Evolutionary conservation across 2,888 invertebrate genomes (phyloP).

Genomic region (Philereme transversata): DNA sequence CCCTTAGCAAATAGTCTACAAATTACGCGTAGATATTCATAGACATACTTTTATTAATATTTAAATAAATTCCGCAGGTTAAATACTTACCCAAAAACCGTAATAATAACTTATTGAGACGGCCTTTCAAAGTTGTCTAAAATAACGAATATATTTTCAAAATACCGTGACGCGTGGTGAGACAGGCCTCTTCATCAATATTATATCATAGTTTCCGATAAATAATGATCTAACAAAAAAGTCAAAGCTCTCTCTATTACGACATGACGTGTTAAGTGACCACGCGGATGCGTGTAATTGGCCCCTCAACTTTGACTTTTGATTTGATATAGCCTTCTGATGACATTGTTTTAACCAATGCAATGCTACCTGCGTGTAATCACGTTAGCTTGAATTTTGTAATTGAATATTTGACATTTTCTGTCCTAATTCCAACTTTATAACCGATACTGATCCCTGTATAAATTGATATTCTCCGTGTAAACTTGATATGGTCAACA

Average conservation of each 20-base stretch:
- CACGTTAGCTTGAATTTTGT: slow-evolving; percentile 21
- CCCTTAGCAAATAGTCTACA: no score
- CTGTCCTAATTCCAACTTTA: slow-evolving; percentile 26
- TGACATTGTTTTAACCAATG: slow-evolving; percentile 19
- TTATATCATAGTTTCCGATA: slow-evolving; percentile 34
- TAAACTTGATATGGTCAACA: background rate
- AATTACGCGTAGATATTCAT: no score
- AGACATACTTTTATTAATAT: no score
- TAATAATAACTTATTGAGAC: no score
- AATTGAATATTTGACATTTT: slow-evolving; percentile 25
- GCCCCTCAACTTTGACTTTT: slow-evolving; percentile 33
- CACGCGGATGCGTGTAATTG: slow-evolving; percentile 37
- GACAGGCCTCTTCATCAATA: slow-evolving; percentile 13
- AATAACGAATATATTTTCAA: background rate
- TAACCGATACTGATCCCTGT: slow-evolving; percentile 5
- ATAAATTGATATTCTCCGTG: background rate
- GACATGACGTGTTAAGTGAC: slow-evolving; percentile 49
- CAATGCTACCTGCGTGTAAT: slow-evolving; percentile 4
- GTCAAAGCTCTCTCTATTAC: slow-evolving; percentile 56
- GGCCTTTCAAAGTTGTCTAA: no score
- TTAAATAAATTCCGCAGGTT: no score
- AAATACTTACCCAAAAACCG: no score
- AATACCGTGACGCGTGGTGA: slow-evolving; percentile 10
- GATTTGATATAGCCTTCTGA: slow-evolving; percentile 10
- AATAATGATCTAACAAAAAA: slow-evolving; percentile 33